Evolutionary conservation across 2,797 vertebrate species (phyloP).

Genomic region (Tiaroga cobitis): DNA sequence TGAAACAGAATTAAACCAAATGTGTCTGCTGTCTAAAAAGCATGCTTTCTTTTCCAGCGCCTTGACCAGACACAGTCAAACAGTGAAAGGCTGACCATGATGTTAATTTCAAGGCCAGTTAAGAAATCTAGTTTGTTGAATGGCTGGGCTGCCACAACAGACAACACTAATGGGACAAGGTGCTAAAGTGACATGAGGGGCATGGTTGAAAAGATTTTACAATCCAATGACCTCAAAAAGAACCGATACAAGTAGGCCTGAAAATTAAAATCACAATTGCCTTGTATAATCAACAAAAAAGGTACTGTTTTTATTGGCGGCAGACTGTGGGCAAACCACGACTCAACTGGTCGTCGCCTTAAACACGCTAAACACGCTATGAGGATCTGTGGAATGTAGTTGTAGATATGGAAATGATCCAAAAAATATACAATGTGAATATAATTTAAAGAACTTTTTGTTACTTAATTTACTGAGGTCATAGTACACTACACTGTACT

Average conservation of each 20-base stretch:
- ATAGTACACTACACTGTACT: background rate
- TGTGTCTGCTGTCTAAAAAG: constrained; percentile 10
- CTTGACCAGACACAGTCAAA: background rate
- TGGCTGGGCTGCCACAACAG: background rate
- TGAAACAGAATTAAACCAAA: constrained; percentile 15
- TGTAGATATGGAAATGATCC: background rate
- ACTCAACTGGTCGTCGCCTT: background rate
- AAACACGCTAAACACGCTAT: background rate
- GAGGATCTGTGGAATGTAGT: background rate
- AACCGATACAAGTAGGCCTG: background rate
- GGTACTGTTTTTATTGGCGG: background rate
- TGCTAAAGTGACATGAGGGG: background rate
- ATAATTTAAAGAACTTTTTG: background rate
- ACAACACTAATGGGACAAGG: background rate
- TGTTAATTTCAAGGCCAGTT: constrained; percentile 17
- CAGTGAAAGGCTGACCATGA: constrained; percentile 8
- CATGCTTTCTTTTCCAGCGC: background rate
- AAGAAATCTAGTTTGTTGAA: constrained; percentile 15
- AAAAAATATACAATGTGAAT: background rate
- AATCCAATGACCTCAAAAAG: background rate
- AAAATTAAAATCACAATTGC: background rate
- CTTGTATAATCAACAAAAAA: background rate
- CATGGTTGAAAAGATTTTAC: background rate
- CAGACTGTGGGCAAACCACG: background rate
- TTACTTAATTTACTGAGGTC: background rate